Evolutionary conservation across 2,888 invertebrate species (phyloP), one percentile per base, ranked within the genome.

Genomic region (Galeruca laticollis): DNA sequence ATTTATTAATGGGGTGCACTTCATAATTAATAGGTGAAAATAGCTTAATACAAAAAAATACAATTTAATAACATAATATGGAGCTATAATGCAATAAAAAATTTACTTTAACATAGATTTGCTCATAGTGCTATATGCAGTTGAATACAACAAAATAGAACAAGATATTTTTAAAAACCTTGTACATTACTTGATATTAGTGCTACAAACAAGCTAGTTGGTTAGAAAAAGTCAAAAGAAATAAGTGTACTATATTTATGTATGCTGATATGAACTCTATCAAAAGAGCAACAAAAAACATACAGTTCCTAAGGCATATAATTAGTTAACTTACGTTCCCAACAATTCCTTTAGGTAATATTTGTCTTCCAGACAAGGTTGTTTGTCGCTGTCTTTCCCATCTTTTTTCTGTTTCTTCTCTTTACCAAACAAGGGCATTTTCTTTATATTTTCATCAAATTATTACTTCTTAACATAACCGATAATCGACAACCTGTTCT

Each of bases 351-450:
- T 96, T 77, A 97, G 89, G 83, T 90, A 88, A 86, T 96, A 97
- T 87, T 95, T 96, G 83, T 96, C 96, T 84, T 96, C 96, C 80
- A 97, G 92, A 78, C 93, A 92, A 78, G 93, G 89, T 66, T 75
- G 71, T 80, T 92, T 93, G 79, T 94, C 94, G 59, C 89, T 86
- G 81, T 94, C 94, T 86, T 90, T 92, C 75, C 88, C 89, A 86
- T 93, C 94, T 87, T 93, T 94, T 89, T 94, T 94, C 75, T 91
- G 88, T 87, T 94, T 95, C 87, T 94, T 94, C 77, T 93, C 92
- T 88, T 95, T 95, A 80, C 95, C 94, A 89, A 95, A 96, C 80
- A 95, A 90, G 87, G 95, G 95, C 96, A 96, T 95, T 87, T 88
- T 90, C 71, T 70, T 71, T 70, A 74, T 68, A 13, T 70, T 72